Base-by-base conservation (phyloP, 1,140 invertebrate species). In the Lepeophtheirus salmonis region DNA sequence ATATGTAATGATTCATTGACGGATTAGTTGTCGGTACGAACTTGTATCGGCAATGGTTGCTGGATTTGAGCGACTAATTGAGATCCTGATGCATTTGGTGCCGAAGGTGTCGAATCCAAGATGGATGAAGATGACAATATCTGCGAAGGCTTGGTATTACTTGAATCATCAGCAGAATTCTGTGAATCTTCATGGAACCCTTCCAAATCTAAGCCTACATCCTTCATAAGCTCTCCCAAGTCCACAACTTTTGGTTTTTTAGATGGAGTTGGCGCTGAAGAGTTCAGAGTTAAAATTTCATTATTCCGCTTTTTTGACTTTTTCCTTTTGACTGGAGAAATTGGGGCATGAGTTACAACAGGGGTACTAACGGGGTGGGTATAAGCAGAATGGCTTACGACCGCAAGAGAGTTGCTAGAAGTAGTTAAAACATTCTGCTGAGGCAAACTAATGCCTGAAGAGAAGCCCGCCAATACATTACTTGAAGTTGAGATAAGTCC, bases 161-260 rank as follows among this genome's bases (percentile, higher is more conserved):
- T 10, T 16, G 50, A 52, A 52, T 52, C 6, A 52, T 6, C 14
- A 52, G 3, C 20, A 4, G 14, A 10, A 52, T 16, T 20, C 50
- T 41, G n/a, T 1, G 57, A 48, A 16, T 24, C 30, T 12, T 21
- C 30, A 30, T 50, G 14, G 20, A 51, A 20, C 18, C 30, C 49
- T 12, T 53, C 26, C 13, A 53, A 16, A 51, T 60, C 57, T 13
- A 60, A 30, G 20, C 57, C 57, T 1, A 60, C 57, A 20, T 60
- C 57, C 17, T 60, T 60, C 57, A 60, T 60, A n/a, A 60, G 20
- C 16, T 50, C 57, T 17, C 57, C 57, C 2, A 60, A 30, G 57
- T 60, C 57, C 20, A 60, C 50, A 10, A 20, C 20, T 16, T 20
- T 20, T 4, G 14, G 14, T 18, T 52, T 52, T 16, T 16, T 52